Conservation (phyloP, 2,797 vertebrate species). For the Centropyge bicolor region DNA sequence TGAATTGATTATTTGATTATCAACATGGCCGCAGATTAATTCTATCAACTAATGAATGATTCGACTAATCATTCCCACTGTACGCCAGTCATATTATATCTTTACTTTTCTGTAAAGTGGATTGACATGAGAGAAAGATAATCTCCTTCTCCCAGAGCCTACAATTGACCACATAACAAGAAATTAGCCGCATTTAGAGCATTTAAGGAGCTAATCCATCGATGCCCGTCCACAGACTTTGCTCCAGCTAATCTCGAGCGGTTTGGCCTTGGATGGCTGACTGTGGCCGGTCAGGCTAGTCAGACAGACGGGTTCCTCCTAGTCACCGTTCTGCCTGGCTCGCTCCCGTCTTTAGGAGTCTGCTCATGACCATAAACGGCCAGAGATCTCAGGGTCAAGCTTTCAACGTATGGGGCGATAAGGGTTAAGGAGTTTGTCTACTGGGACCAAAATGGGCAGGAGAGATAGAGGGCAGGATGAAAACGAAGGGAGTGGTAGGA, state of each 20-base stretch:
- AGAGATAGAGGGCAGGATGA: slow-evolving; percentile 27
- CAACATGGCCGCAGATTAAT: background rate
- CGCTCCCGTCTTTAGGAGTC: slow-evolving; percentile 47
- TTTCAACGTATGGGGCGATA: slow-evolving; percentile 64
- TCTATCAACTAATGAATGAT: background rate
- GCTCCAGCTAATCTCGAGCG: slow-evolving; percentile 26
- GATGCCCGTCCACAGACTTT: background rate
- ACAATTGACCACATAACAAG: background rate
- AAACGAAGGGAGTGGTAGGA: slow-evolving; percentile 48
- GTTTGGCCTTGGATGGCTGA: slow-evolving; percentile 40
- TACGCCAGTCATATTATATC: background rate
- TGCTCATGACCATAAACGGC: slow-evolving; percentile 75
- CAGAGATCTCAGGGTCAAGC: slow-evolving; percentile 62
- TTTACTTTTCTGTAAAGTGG: background rate
- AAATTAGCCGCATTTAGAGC: background rate
- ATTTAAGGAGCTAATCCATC: background rate
- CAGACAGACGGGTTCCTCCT: slow-evolving; percentile 30
- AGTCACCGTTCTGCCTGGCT: slow-evolving; percentile 52
- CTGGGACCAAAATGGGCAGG: slow-evolving; percentile 50
- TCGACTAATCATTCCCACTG: background rate
- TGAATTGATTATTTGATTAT: background rate
- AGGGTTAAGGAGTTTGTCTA: slow-evolving; percentile 51
- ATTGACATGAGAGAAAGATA: background rate
- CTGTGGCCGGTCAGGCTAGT: slow-evolving; percentile 1
- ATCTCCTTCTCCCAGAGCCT: background rate